Evolutionary conservation across 2,797 vertebrate genomes (phyloP).

Genomic region (Lagorchestes hirsutus): DNA sequence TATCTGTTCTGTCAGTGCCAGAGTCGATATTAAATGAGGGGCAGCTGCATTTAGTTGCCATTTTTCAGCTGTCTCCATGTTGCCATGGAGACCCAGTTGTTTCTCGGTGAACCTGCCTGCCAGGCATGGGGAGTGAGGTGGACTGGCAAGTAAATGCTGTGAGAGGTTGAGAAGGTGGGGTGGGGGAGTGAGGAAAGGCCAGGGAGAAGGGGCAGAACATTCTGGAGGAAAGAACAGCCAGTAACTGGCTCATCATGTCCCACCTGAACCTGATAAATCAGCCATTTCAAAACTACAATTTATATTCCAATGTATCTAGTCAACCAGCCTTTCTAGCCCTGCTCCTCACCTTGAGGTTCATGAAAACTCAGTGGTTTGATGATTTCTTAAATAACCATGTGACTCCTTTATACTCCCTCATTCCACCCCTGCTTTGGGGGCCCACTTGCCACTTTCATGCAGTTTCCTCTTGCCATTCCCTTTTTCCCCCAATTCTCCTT

Average conservation of each 20-base stretch:
- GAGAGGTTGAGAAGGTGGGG: conserved; percentile 32
- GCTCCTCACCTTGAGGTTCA: neutral
- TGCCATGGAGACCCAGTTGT: conserved; percentile 90
- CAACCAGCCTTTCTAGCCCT: accelerated
- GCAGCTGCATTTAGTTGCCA: conserved; percentile 92
- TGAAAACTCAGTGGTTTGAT: neutral
- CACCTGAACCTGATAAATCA: conserved; percentile 22
- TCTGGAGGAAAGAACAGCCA: conserved; percentile 19
- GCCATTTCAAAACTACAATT: conserved; percentile 61
- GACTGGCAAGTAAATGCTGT: neutral
- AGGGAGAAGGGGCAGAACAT: neutral
- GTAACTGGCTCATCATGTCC: neutral
- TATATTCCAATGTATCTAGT: accelerated
- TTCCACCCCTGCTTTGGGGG: neutral
- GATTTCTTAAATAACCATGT: accelerated
- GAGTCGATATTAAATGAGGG: conserved; percentile 98
- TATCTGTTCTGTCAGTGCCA: conserved; percentile 96
- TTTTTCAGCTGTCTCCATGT: conserved; percentile 93
- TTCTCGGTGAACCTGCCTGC: conserved; percentile 78
- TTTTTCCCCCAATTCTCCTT: neutral
- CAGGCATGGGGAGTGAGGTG: neutral
- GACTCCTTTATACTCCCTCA: neutral
- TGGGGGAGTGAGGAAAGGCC: conserved; percentile 22
- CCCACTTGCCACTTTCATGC: too few species aligned
- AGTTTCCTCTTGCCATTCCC: neutral